Evolutionary conservation across 1,140 invertebrate species (phyloP).

Genomic region (Drosophila baimaii): DNA sequence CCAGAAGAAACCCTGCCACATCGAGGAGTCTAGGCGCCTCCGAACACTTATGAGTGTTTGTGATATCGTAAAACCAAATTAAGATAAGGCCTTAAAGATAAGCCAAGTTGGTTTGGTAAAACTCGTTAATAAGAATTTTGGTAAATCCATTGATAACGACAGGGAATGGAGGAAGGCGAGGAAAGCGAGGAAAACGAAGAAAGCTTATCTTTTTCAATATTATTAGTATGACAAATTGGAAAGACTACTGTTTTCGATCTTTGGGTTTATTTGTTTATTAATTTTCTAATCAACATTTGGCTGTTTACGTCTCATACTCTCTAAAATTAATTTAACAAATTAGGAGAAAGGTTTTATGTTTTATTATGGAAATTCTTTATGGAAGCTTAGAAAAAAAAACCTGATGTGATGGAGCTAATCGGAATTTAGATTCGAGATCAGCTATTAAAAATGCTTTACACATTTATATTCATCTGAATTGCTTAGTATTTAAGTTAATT

Average conservation of each 20-base stretch:
- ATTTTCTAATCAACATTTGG: neutral
- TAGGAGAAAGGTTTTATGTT: neutral
- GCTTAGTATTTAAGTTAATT: too few relatives aligned
- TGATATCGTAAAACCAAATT: slow-evolving; percentile 75
- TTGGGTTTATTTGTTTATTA: neutral
- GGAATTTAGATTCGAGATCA: too few relatives aligned
- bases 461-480: too few relatives aligned
- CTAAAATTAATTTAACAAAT: neutral
- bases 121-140: slow-evolving; percentile 23
- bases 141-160: slow-evolving; percentile 16
- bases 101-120: slow-evolving; percentile 20
- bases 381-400: too few relatives aligned
- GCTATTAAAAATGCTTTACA: too few relatives aligned
- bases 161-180: neutral
- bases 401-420: too few relatives aligned
- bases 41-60: slow-evolving; percentile 34
- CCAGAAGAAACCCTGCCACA: slow-evolving; percentile 70
- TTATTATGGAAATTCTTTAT: too few relatives aligned
- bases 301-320: neutral
- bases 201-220: slow-evolving; percentile 14
- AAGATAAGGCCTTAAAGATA: slow-evolving; percentile 63
- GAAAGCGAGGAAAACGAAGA: slow-evolving; percentile 1
- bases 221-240: slow-evolving; percentile 22
- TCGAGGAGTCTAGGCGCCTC: slow-evolving; percentile 49
- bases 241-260: slow-evolving; percentile 4